These are phyloP conservation scores for Agonum fuliginosum DNA, from an alignment of 2,888 invertebrate genomes.

Conservation along the genomic window DNA sequence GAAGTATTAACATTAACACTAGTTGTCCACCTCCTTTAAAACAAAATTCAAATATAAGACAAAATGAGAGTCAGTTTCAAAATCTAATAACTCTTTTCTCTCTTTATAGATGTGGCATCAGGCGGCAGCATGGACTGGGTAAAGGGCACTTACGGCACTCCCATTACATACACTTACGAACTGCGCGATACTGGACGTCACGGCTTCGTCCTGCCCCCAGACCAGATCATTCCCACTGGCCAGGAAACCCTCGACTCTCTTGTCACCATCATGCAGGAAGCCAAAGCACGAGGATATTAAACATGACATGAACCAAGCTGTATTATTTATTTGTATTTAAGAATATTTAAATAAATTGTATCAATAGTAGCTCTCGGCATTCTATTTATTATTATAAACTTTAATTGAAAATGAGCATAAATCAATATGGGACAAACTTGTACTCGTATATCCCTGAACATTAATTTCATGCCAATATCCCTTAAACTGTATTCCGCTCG, in stretches of 20 bases:
- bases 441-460: too few species aligned
- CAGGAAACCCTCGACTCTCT: conserved; percentile 77
- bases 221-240: conserved; percentile 78
- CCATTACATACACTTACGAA: conserved; percentile 82
- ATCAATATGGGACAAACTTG: too few species aligned
- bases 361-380: background rate
- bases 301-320: conserved; percentile 65
- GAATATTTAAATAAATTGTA: background rate
- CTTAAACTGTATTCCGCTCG: too few species aligned
- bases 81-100: conserved; percentile 40
- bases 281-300: conserved; percentile 50
- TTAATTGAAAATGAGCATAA: too few species aligned
- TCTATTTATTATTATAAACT: background rate
- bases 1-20: too few species aligned
- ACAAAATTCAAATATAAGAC: too few species aligned
- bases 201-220: conserved; percentile 81
- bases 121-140: conserved; percentile 86
- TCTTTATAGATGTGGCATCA: conserved; percentile 80
- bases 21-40: too few species aligned
- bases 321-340: conserved; percentile 8
- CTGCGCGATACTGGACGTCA: conserved; percentile 80
- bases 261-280: conserved; percentile 73
- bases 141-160: conserved; percentile 79
- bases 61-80: background rate
- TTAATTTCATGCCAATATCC: too few species aligned